Evolutionary conservation across 2,888 invertebrate species (phyloP).

Genomic region (Dexiosoma caninum): DNA sequence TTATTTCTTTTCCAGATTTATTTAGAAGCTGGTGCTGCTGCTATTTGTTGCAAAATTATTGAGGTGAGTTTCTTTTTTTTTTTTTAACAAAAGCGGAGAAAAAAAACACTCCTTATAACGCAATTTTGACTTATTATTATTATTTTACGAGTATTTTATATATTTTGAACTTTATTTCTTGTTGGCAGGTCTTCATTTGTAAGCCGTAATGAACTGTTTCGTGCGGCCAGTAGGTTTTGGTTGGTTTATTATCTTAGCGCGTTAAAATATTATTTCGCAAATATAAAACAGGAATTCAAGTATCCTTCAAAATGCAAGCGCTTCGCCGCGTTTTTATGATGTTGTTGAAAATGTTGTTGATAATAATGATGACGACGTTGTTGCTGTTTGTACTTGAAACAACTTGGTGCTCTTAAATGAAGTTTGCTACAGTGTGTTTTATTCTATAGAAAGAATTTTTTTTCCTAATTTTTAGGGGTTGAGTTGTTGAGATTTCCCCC

Average conservation of each 20-base stretch:
- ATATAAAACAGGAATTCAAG: constrained; percentile 48
- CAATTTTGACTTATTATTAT: constrained; percentile 53
- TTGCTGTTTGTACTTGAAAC: constrained; percentile 38
- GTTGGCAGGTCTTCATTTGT: constrained; percentile 22
- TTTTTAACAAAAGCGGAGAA: constrained; percentile 13
- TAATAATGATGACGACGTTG: constrained; percentile 21
- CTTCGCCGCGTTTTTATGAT: constrained; percentile 61
- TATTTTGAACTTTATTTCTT: constrained; percentile 31
- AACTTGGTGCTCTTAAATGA: constrained; percentile 61
- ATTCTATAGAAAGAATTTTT: constrained; percentile 45
- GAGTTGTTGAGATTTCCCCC: constrained; percentile 28
- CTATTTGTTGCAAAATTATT: constrained; percentile 1
- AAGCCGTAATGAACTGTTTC: constrained; percentile 11
- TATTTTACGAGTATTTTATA: neutral
- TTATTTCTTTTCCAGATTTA: constrained; percentile 18
- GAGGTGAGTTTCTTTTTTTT: constrained; percentile 49
- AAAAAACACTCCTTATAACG: constrained; percentile 47
- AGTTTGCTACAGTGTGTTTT: constrained; percentile 58
- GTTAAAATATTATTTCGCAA: constrained; percentile 43
- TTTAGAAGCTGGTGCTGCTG: neutral
- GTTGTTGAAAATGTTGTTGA: constrained; percentile 37
- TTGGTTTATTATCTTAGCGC: constrained; percentile 59
- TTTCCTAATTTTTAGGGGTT: constrained; percentile 17
- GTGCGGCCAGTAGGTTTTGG: constrained; percentile 48
- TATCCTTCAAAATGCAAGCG: constrained; percentile 59